Base-by-base conservation (phyloP, 1,140 invertebrate genomes). In the Drosophila varians region DNA sequence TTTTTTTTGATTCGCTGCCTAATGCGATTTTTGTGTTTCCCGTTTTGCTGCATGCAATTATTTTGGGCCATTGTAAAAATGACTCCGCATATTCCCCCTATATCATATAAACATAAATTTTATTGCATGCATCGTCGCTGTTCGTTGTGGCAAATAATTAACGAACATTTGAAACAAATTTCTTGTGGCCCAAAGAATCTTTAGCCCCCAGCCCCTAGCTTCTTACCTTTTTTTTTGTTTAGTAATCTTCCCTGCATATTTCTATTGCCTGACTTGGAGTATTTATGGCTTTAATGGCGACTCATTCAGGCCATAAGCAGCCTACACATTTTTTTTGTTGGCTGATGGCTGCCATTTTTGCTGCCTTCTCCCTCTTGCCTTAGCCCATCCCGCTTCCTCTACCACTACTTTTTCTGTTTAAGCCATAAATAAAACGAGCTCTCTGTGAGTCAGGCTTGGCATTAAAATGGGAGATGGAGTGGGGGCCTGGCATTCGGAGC, bases 91-190 rank as follows among this genome's bases (percentile, higher is more conserved):
- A n/a, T 3, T 7, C 45, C 6, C 34, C 9, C 60, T 43, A 49
- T 57, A 53, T 56, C 74, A 54, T 77, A 80, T 77, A 76, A 57
- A 61, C 76, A 79, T 86, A 86, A 87, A 86, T 75, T 87, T 77
- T 87, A 87, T 87, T 77, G 82, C 82, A 82, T 87, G 82, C 77
- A 55, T 34, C 60, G 51, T 49, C 72, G 75, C 28, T 54, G 60
- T 57, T 31, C 61, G 43, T 66, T 74, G 86, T 87, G 79, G 60
- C 60, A 68, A 87, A 87, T 87, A 87, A 87, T 87, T 87, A 87
- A 87, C 82, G 82, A 72, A 82, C 86, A 87, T 87, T 87, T 88
- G 77, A 80, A 82, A 87, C 87, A 74, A 77, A 75, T 80, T 87
- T 77, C 77, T 83, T 56, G 55, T 56, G 25, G 60, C 74, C 55